Evolutionary conservation across 2,888 invertebrate species (phyloP), one percentile per base, ranked within the genome.

Genomic region (Cephus rjabovi): DNA sequence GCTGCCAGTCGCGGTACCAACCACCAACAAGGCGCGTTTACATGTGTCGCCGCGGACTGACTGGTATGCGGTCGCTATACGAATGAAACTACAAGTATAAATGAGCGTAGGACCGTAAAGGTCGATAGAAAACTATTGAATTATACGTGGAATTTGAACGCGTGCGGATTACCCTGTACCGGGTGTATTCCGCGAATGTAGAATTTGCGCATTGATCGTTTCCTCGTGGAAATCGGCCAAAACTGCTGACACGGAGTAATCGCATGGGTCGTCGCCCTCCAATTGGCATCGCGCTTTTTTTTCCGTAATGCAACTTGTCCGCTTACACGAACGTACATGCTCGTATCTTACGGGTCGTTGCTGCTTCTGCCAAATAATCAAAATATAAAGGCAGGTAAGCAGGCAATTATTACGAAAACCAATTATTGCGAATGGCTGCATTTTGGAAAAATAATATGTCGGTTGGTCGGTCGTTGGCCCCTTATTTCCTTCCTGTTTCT

Each of bases 221-320:
- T 56, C 56, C 56, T 56, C 23, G 23, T 56, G 56, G 56, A 56
- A 56, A 56, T 56, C 23, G 9, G 23, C 56, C 34, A 34, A 83
- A 85, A 81, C 79, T 82, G 84, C 84, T 84, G 84, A 84, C 83
- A 82, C 79, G 75, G 82, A 84, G 23, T 82, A 82, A 81, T 81
- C 83, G 81, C 81, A 77, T 31, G 78, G 84, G 84, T 85, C 84
- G 79, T 82, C 80, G 83, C 79, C 82, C 84, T 83, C 56, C 56
- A 56, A 56, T 56, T 56, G 56, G 56, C 56, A 56, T 56, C 56
- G 23, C 23, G 9, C 33, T 56, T 56, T 40, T 40, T 40, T 15
- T 40, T 56, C 56, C 56, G 15, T 56, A 56, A 56, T 56, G 56
- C 56, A 56, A 56, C 56, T 56, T 56, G 56, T 56, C 23, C 56